A percentile compares a stretch with the other conserved stretches of the same genome.
These are phyloP conservation scores for Dinomys branickii DNA, from an alignment of 2,113 vertebrate species.

Conservation along the genomic window DNA sequence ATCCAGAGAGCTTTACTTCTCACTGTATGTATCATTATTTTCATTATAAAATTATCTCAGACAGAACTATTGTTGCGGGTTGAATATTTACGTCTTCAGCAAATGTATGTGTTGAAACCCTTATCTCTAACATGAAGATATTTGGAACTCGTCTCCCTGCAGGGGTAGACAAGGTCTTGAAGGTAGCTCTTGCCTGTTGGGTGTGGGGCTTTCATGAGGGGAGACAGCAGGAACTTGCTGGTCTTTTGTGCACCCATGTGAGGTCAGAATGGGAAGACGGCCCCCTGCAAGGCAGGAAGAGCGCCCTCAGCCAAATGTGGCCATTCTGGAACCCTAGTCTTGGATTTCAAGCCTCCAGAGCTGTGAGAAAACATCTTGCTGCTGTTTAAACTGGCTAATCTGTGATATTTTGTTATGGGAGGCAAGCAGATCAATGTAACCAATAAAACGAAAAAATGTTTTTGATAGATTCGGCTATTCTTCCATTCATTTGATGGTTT, in stretches of 20 bases:
- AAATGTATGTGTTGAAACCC: background rate
- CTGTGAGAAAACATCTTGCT: background rate
- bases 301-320: background rate
- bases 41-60: background rate
- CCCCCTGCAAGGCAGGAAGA: background rate
- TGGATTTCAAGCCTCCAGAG: background rate
- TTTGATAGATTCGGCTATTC: background rate
- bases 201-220: background rate
- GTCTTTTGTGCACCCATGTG: background rate
- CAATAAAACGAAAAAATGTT: background rate
- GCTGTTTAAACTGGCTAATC: background rate
- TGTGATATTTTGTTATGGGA: conserved; percentile 16
- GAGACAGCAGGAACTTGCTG: background rate
- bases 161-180: background rate
- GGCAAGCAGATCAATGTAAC: background rate
- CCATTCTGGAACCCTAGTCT: background rate
- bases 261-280: background rate
- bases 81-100: background rate
- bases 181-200: background rate
- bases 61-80: background rate
- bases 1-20: background rate
- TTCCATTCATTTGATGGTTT: background rate
- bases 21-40: background rate
- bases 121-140: background rate
- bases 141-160: background rate